These are phyloP conservation scores for Eugnorisma glareosa DNA, from an alignment of 2,888 invertebrate species.

Conservation along the genomic window DNA sequence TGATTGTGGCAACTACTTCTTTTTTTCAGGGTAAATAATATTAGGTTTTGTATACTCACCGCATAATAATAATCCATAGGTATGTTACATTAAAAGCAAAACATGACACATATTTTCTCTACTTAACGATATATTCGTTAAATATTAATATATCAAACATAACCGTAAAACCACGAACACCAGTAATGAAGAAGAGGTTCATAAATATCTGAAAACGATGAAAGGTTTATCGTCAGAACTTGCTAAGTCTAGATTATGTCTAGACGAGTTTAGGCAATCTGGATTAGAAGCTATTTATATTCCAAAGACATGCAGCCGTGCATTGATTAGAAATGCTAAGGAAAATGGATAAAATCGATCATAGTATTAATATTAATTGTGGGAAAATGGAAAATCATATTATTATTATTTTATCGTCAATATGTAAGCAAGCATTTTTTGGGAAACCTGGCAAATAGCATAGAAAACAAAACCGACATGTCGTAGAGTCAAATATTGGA, in stretches of 20 bases:
- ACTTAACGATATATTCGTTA: conserved; percentile 10
- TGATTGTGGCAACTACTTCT: too few relatives aligned
- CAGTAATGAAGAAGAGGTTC: not conserved
- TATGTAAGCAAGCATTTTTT: not conserved
- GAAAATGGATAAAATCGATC: not conserved
- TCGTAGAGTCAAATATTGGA: not conserved
- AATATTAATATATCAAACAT: conserved; percentile 11
- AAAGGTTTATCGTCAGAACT: conserved; percentile 8
- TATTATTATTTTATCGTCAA: not conserved
- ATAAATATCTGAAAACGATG: conserved; percentile 44
- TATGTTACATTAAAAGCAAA: conserved; percentile 7
- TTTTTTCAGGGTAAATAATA: too few relatives aligned
- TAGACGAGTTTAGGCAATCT: conserved; percentile 34
- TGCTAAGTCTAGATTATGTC: conserved; percentile 26
- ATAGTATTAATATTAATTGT: not conserved
- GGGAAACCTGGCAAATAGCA: not conserved
- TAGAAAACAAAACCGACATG: not conserved
- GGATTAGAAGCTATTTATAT: conserved; percentile 27
- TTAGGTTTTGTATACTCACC: not conserved
- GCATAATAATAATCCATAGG: conserved; percentile 6
- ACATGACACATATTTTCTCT: not conserved
- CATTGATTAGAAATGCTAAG: conserved; percentile 16
- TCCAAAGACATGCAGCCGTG: conserved; percentile 6
- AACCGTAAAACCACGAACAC: conserved; percentile 1
- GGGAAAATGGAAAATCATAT: not conserved